Base-by-base conservation (phyloP, 1,140 invertebrate genomes). In the Samia ricini region DNA sequence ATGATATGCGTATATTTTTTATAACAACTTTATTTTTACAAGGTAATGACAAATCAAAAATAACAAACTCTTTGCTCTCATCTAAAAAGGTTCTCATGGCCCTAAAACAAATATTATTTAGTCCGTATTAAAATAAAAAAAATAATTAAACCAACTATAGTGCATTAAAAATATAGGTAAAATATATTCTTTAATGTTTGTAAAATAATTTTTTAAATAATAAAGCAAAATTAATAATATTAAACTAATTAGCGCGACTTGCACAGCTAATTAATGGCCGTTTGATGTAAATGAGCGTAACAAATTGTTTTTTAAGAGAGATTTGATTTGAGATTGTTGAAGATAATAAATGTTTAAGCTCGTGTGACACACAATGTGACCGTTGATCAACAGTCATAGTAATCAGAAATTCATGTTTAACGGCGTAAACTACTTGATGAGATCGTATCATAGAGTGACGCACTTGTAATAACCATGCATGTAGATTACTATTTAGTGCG, bases 381-480 rank as follows among this genome's bases (percentile, higher is more conserved):
- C n/a, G 33, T 29, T 8, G 26, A 10, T 29, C 26, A 10, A 29
- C n/a, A 8, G 52, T 26, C 26, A 29, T 56, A 18, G 26, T 24
- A 26, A 58, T 48, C 4, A 36, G 15, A 22, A 59, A 59, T 59
- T 59, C 24, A 59, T 50, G 18, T 15, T 24, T 24, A 50, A 23
- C 50, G 18, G 12, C n/a, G 22, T 21, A 10, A 50, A 22, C n/a
- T 49, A 26, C 29, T 2, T 59, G 42, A 49, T 49, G 8, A 61
- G 4, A 18, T 21, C 10, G 48, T 55, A 66, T 66, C 56, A 56
- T 26, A 58, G 60, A 49, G 22, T 62, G 56, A 62, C 64, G 29
- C 8, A 42, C 33, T 24, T 26, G 64, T 63, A 62, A 62, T 66
- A 62, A 59, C 56, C 51, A 33, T 61, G 64, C 64, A 66, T 66